phyloP scores from a whole-genome alignment of 2,888 invertebrate species.

The Dorcus hopei region DNA sequence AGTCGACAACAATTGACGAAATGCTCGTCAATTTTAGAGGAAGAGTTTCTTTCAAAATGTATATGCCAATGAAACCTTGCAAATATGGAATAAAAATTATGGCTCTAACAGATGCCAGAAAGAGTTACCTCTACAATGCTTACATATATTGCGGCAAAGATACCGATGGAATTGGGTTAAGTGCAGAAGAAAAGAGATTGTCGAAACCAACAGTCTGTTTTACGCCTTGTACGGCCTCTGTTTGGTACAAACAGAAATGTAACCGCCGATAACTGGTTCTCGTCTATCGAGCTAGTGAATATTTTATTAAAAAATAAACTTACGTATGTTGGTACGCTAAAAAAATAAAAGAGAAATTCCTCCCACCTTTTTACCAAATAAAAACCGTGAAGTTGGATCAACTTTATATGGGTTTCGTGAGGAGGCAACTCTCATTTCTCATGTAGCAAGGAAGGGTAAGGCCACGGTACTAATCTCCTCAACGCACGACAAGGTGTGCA shows the following conservation, averaged over 20 bases:
- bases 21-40: neutral
- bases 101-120: conserved; percentile 17
- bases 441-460: conserved; percentile 29
- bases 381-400: neutral
- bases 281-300: too few species aligned
- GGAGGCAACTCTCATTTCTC: conserved; percentile 30
- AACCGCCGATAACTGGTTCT: too few species aligned
- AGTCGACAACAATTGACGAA: neutral
- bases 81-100: conserved; percentile 10
- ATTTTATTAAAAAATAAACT: too few species aligned
- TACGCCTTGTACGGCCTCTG: neutral
- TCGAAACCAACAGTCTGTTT: conserved; percentile 3
- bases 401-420: conserved; percentile 27
- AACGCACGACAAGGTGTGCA: conserved; percentile 27
- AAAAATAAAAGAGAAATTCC: conserved; percentile 22
- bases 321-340: conserved; percentile 17
- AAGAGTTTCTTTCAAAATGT: conserved; percentile 2
- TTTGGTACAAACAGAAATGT: neutral
- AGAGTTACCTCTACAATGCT: conserved; percentile 11
- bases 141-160: conserved; percentile 9
- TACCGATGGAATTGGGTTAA: conserved; percentile 6
- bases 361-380: conserved; percentile 7
- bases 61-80: conserved; percentile 5
- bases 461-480: conserved; percentile 28
- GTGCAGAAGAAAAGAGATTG: neutral